phyloP scores from a whole-genome alignment of 2,888 invertebrate genomes.

The Parapristionchus giblindavisi region DNA sequence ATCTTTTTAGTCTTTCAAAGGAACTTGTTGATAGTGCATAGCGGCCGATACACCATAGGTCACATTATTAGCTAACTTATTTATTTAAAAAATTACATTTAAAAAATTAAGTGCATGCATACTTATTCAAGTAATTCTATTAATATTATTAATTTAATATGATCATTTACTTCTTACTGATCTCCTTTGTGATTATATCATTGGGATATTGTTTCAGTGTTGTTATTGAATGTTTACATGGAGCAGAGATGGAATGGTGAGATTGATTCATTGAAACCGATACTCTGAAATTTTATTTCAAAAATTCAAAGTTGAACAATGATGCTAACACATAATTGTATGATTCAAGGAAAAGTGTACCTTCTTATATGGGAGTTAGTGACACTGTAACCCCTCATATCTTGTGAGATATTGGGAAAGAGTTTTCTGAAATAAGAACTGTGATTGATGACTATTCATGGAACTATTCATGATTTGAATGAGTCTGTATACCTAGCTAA shows the following conservation, averaged over 20 bases:
- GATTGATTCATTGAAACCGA: conserved; percentile 8
- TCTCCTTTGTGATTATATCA: conserved; percentile 1
- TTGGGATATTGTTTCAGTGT: conserved; percentile 27
- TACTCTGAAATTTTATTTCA: conserved; percentile 4
- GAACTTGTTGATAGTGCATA: too few species aligned
- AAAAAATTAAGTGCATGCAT: too few species aligned
- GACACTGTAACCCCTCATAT: conserved; percentile 21
- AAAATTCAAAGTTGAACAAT: not conserved
- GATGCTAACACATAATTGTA: not conserved
- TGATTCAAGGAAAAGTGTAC: not conserved
- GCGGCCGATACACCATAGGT: too few species aligned
- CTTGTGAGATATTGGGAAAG: conserved; percentile 22
- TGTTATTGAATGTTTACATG: conserved; percentile 21
- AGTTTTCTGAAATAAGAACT: conserved; percentile 16
- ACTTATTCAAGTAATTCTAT: too few species aligned
- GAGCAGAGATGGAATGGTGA: conserved; percentile 23
- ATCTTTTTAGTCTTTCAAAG: too few species aligned
- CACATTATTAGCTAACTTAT: too few species aligned
- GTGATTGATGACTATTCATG: too few species aligned
- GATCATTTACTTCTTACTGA: not conserved
- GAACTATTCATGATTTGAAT: too few species aligned
- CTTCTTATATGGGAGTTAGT: conserved; percentile 23
- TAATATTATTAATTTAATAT: not conserved
- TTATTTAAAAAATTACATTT: too few species aligned
- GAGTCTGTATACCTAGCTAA: conserved; percentile 32